A percentile compares a stretch with the other conserved stretches of the same genome.
Evolutionary conservation across 2,888 invertebrate species (phyloP).

Genomic region (Enchytraeus crypticus): DNA sequence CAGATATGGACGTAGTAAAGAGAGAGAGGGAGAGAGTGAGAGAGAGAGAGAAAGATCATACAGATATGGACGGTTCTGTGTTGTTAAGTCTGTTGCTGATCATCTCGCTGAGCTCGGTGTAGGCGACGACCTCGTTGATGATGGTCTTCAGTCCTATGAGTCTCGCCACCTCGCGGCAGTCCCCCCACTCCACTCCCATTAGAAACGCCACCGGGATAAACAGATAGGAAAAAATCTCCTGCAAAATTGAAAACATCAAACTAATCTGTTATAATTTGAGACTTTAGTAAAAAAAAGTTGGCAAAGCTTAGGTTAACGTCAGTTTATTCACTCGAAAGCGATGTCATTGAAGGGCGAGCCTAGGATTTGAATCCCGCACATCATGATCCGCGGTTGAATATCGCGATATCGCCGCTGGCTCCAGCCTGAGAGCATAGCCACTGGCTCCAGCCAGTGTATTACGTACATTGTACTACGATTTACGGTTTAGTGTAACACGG

Average conservation of each 20-base stretch:
- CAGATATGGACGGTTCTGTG: conserved; percentile 13
- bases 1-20: not conserved
- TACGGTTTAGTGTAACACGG: too few species aligned
- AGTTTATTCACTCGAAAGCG: too few species aligned
- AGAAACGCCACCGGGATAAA: conserved; percentile 20
- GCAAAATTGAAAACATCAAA: not conserved
- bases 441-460: too few species aligned
- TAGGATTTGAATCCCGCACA: too few species aligned
- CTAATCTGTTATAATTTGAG: too few species aligned
- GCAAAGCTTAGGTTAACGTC: too few species aligned
- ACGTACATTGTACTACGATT: too few species aligned
- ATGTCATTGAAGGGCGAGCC: too few species aligned
- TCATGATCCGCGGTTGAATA: too few species aligned
- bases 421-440: too few species aligned
- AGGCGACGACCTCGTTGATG: conserved; percentile 86
- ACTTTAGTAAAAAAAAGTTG: too few species aligned
- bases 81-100: conserved; percentile 27
- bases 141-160: conserved; percentile 63
- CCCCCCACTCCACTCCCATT: conserved; percentile 18
- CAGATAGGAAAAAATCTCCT: conserved; percentile 16
- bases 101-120: conserved; percentile 57
- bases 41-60: not conserved
- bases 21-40: not conserved
- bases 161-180: conserved; percentile 18
- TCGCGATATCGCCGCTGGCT: too few species aligned